These are phyloP conservation scores for Scomberomorus guttatus DNA, from an alignment of 2,797 vertebrate species.

Conservation along the genomic window DNA sequence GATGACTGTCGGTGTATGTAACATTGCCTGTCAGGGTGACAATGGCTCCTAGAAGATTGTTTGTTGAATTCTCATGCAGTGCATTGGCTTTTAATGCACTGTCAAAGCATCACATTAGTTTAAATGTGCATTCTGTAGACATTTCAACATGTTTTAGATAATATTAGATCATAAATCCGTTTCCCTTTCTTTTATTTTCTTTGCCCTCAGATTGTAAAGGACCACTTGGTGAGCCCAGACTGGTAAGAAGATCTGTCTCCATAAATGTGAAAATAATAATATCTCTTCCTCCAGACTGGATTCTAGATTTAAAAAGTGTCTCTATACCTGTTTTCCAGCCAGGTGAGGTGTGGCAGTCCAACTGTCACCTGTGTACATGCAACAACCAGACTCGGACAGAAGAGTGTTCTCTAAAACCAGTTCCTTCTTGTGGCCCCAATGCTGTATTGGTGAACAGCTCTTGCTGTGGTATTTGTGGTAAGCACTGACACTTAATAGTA, in stretches of 20 bases:
- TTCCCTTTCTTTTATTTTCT: not conserved
- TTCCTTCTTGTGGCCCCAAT: slow-evolving; percentile 44
- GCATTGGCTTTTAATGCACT: not conserved
- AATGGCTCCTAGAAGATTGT: not conserved
- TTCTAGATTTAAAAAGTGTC: not conserved
- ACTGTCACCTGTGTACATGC: slow-evolving; percentile 79
- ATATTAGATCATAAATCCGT: no score
- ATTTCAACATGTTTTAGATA: not conserved
- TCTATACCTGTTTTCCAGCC: slow-evolving; percentile 61
- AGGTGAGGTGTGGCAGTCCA: slow-evolving; percentile 79
- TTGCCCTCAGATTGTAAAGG: slow-evolving; percentile 78
- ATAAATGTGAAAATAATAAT: not conserved
- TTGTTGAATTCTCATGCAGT: fast-evolving
- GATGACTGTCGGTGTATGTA: slow-evolving; percentile 77
- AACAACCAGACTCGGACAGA: slow-evolving; percentile 72
- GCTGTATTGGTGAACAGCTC: slow-evolving; percentile 37
- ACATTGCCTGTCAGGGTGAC: not conserved
- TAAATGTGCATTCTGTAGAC: not conserved
- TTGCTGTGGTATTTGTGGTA: slow-evolving; percentile 80
- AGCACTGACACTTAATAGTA: not conserved
- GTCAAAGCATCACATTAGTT: not conserved
- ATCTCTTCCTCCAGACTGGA: not conserved
- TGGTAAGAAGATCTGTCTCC: slow-evolving; percentile 38
- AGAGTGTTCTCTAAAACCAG: slow-evolving; percentile 59
- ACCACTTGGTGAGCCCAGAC: slow-evolving; percentile 70